Conservation (phyloP, 2,888 invertebrate genomes). For the Cotesia congregata region DNA sequence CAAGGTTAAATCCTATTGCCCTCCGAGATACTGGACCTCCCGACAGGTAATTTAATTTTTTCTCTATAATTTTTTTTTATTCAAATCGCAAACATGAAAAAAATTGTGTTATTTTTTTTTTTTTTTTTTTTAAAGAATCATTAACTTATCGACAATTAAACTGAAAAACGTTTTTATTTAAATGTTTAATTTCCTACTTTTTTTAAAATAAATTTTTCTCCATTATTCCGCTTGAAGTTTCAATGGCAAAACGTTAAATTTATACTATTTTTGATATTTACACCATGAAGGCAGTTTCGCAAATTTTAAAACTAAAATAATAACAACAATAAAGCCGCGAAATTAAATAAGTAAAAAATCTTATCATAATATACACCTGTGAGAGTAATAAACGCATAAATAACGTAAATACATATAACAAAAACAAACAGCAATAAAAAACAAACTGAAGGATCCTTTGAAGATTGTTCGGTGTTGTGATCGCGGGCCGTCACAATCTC, state of each 20-base stretch:
- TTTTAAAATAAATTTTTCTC: too few relatives aligned
- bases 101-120: background rate
- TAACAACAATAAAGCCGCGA: background rate
- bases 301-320: background rate
- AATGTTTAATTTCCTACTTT: too few relatives aligned
- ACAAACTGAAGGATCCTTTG: constrained; percentile 18
- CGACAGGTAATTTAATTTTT: constrained; percentile 54
- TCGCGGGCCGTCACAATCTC: background rate
- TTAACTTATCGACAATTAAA: background rate
- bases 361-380: background rate
- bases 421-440: constrained; percentile 10
- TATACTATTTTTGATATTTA: background rate
- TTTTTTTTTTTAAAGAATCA: background rate
- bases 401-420: constrained; percentile 11
- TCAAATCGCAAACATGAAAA: background rate
- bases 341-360: background rate
- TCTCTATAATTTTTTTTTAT: background rate
- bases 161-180: too few relatives aligned
- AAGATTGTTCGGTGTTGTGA: background rate
- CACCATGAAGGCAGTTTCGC: background rate
- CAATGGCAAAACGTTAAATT: background rate
- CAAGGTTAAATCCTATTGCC: constrained; percentile 64
- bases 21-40: constrained; percentile 66
- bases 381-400: constrained; percentile 5
- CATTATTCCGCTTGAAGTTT: too few relatives aligned